Base-by-base conservation (phyloP, 2,113 vertebrate species). In the Coptodon bakossiorum region DNA sequence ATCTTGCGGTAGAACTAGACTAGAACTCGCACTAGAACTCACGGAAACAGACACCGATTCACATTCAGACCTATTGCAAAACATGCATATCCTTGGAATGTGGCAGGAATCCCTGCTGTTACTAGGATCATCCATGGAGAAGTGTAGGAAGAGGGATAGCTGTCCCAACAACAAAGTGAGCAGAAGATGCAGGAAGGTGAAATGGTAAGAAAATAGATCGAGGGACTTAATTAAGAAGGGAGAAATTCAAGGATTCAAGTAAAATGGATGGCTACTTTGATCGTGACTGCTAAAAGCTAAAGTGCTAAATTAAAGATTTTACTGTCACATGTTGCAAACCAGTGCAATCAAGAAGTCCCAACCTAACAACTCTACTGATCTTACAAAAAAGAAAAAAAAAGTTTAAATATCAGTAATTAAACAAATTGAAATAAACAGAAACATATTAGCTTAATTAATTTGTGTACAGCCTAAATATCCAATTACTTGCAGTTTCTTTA, bases 311-410 rank as follows among this genome's bases (percentile, higher is more conserved):
- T 36, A 36, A 36, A 66, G 31, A 10, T 12, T 66, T 7, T 36
- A n/a, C 61, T 66, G 61, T 66, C 1, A n/a, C 31, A 12, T 36
- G 31, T 36, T 66, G 61, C 31, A 66, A 66, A 66, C 17, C 10
- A 66, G 17, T 12, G 17, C 31, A 66, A 2, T 36, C 31, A 66
- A 38, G 31, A 66, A 36, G 3, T n/a, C 61, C 61, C 17, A 66
- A n/a, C 31, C 10, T 12, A 36, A 38, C 31, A 36, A 36, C 61
- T 66, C 10, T 6, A 36, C 3, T 36, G 12, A 66, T 0, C 17
- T 7, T 66, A n/a, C 0, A 63, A n/a, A 63, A 63, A n/a, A 36
- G 4, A 0, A 4, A 10, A 10, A 17, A 29, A 63, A 2, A 59
- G 17, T 11, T 12, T 36, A 5, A 36, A n/a, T 36, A 66, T 36